phyloP scores from a whole-genome alignment of 2,797 vertebrate genomes.

The Bufotes viridis region DNA sequence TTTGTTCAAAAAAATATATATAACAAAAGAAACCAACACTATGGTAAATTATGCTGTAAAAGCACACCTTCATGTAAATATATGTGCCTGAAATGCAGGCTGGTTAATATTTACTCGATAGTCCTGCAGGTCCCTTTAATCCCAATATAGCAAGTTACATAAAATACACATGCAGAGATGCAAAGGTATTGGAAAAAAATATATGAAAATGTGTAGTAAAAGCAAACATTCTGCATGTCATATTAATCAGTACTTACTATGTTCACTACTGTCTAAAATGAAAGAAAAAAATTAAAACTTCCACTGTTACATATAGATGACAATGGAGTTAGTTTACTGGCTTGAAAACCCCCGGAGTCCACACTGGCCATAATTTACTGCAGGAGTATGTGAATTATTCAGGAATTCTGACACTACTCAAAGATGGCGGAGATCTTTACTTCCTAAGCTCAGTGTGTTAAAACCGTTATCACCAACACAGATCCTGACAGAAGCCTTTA shows the following conservation, averaged over 20 bases:
- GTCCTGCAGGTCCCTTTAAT: not conserved
- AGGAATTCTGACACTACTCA: not conserved
- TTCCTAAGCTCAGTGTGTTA: not conserved
- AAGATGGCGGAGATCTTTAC: not conserved
- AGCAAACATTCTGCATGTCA: not conserved
- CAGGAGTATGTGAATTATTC: no score
- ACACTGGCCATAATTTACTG: not conserved
- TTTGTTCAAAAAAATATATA: not conserved
- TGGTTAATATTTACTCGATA: not conserved
- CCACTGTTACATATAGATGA: not conserved
- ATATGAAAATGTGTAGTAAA: not conserved
- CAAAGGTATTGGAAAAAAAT: not conserved
- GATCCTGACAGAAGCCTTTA: slow-evolving; percentile 45
- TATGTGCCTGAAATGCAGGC: not conserved
- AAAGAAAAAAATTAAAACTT: not conserved
- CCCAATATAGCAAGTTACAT: not conserved
- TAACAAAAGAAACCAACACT: not conserved
- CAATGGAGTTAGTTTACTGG: not conserved
- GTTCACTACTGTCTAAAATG: not conserved
- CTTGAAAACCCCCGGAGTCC: not conserved
- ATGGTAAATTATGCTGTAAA: slow-evolving; percentile 4
- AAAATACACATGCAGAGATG: not conserved
- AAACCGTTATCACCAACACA: not conserved
- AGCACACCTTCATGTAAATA: not conserved
- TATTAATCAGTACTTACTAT: not conserved